phyloP scores from a whole-genome alignment of 2,113 vertebrate genomes.

The Lagopus muta region DNA sequence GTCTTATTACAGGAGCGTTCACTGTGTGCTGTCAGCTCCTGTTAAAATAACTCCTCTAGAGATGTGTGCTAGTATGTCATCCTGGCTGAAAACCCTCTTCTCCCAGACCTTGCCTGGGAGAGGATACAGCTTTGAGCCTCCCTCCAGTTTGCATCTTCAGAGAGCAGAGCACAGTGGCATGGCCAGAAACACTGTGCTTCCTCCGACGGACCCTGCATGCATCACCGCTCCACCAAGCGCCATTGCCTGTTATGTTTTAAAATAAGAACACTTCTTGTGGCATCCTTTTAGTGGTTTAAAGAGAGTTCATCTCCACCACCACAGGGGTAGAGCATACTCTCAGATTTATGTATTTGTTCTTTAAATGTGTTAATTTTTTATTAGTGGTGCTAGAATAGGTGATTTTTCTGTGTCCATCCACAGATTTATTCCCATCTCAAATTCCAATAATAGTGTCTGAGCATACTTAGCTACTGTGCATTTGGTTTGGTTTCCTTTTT shows the following conservation, averaged over 20 bases:
- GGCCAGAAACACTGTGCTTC: not conserved
- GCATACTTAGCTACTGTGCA: not conserved
- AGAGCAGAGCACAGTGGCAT: not conserved
- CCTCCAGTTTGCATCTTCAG: not conserved
- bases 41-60: conserved; percentile 3
- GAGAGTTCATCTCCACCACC: not conserved
- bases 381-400: not conserved
- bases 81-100: conserved; percentile 14
- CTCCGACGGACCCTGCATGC: not conserved
- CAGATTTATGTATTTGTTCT: not conserved
- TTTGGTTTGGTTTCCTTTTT: not conserved
- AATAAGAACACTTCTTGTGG: not conserved
- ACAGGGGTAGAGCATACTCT: not conserved
- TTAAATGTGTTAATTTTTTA: not conserved
- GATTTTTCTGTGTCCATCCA: not conserved
- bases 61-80: conserved; percentile 44
- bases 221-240: not conserved
- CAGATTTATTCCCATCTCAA: not conserved
- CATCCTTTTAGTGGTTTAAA: not conserved
- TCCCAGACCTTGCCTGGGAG: not conserved
- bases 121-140: not conserved
- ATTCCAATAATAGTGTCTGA: not conserved
- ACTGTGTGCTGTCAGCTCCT: not conserved
- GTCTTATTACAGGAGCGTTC: not conserved
- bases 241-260: rapidly evolving